Percentiles rank a stretch among this genome's conserved stretches.
These are phyloP conservation scores for Propithecus perrieri DNA, from an alignment of 2,797 vertebrate species.

Conservation along the genomic window DNA sequence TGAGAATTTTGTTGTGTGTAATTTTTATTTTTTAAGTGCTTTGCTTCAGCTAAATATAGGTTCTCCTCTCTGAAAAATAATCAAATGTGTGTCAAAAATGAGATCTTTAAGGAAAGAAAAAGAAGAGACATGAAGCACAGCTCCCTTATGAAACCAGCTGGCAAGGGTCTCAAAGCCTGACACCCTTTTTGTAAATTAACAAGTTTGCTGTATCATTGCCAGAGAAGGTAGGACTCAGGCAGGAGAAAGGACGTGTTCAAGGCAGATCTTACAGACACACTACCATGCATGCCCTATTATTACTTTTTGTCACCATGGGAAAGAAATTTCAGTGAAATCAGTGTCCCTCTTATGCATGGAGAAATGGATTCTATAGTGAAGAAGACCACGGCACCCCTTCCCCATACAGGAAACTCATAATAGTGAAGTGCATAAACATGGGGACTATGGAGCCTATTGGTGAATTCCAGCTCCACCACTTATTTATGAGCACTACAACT, in stretches of 20 bases:
- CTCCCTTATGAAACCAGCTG: neutral
- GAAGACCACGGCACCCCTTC: neutral
- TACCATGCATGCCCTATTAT: fast-evolving
- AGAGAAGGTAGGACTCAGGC: neutral
- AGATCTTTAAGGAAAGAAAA: neutral
- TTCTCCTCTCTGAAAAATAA: neutral
- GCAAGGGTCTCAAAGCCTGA: neutral
- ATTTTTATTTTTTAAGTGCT: neutral
- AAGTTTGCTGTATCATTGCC: neutral
- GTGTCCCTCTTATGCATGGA: neutral
- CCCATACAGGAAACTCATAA: neutral
- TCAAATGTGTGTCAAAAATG: neutral
- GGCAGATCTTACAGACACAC: neutral
- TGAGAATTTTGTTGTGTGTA: neutral
- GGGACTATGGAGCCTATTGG: neutral
- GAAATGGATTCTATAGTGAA: neutral
- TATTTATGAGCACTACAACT: neutral
- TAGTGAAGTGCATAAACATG: too few species aligned
- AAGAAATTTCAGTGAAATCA: neutral
- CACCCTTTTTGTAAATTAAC: neutral
- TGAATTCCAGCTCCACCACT: neutral
- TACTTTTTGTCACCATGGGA: neutral
- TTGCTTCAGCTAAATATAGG: neutral
- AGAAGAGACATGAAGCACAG: neutral
- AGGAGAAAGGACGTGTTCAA: neutral